These are phyloP conservation scores for Eulemur albifrons DNA, from an alignment of 2,797 vertebrate genomes.

Conservation along the genomic window DNA sequence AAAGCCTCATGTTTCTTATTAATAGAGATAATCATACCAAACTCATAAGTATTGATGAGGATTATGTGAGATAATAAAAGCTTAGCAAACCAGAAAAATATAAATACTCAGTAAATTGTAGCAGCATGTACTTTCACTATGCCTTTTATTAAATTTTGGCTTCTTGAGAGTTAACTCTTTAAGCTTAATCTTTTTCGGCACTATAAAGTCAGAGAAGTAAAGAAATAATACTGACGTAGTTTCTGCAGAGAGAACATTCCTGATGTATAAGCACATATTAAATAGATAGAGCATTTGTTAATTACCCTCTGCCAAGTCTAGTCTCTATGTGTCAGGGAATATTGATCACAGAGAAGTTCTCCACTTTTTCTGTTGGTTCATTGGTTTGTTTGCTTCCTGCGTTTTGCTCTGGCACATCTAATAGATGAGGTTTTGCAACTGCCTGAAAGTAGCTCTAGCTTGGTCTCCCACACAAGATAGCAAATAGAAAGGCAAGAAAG, in stretches of 20 bases:
- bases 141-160: conserved; percentile 13
- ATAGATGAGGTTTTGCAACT: not conserved
- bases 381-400: not conserved
- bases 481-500: not conserved
- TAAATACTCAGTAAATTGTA: not conserved
- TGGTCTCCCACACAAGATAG: conserved; percentile 12
- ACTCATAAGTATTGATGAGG: not conserved
- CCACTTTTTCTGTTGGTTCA: not conserved
- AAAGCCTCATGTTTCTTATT: not conserved
- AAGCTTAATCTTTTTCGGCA: not conserved
- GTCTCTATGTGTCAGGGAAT: not conserved
- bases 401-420: not conserved
- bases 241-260: not conserved
- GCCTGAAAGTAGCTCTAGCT: not conserved
- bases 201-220: not conserved
- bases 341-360: not conserved
- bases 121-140: not conserved
- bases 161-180: not conserved
- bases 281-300: not conserved
- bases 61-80: not conserved
- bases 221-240: not conserved
- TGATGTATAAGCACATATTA: not conserved
- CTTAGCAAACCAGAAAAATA: not conserved
- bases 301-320: not conserved
- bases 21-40: not conserved